phyloP scores from a whole-genome alignment of 2,888 invertebrate genomes.

The Miltochrista miniata region DNA sequence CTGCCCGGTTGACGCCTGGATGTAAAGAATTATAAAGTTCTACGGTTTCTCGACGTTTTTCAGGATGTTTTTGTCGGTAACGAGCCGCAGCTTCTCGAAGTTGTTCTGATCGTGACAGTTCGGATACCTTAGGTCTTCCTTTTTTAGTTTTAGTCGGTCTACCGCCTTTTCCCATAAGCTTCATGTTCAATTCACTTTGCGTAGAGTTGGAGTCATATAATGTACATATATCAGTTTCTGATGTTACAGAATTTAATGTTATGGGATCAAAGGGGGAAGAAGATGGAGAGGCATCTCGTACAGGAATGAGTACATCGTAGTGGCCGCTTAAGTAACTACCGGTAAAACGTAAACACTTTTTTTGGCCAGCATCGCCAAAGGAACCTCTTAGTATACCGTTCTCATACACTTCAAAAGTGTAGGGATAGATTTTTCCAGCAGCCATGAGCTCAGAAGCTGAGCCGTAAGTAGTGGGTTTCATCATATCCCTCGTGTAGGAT shows the following conservation, averaged over 20 bases:
- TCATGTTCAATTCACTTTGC: no score
- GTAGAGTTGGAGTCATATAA: no score
- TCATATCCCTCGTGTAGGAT: slow-evolving; percentile 8
- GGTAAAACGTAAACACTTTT: slow-evolving; percentile 6
- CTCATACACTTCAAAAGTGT: no score
- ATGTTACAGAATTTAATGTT: no score
- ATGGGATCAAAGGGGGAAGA: no score
- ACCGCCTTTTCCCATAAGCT: no score
- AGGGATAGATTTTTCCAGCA: slow-evolving; percentile 1
- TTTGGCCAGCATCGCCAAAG: neutral
- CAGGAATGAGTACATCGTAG: slow-evolving; percentile 4
- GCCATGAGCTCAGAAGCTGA: no score
- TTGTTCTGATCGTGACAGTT: neutral
- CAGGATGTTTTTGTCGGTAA: neutral
- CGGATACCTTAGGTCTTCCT: no score
- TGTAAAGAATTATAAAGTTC: no score
- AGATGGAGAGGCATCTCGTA: neutral
- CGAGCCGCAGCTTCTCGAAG: neutral
- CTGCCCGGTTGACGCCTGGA: neutral
- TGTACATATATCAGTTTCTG: no score
- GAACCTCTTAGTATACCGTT: no score
- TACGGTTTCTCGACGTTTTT: neutral
- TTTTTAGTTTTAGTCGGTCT: no score
- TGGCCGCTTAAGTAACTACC: slow-evolving; percentile 11
- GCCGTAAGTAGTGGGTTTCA: slow-evolving; percentile 11